A percentile compares a stretch with the other conserved stretches of the same genome.
These are phyloP conservation scores for Andrena minutula DNA, from an alignment of 2,888 invertebrate genomes.

Conservation along the genomic window DNA sequence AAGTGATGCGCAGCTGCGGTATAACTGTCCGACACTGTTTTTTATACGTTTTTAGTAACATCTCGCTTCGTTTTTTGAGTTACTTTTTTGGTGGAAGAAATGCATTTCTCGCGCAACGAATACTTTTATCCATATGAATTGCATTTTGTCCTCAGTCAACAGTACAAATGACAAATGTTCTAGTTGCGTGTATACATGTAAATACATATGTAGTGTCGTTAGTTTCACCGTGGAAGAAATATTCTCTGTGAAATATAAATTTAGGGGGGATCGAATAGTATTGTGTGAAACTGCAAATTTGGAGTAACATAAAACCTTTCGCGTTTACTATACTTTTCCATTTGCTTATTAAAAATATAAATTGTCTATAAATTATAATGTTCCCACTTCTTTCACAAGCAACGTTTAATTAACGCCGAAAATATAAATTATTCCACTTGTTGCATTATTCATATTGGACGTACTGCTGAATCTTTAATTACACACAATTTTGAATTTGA, in stretches of 20 bases:
- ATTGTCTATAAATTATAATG: too few relatives aligned
- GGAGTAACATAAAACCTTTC: too few relatives aligned
- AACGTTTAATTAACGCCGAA: too few relatives aligned
- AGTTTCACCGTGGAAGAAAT: neutral
- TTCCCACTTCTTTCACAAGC: too few relatives aligned
- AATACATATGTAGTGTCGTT: neutral
- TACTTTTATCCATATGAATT: neutral
- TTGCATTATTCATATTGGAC: neutral
- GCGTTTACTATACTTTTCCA: too few relatives aligned
- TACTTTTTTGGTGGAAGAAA: neutral
- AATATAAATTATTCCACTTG: neutral
- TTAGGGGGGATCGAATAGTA: neutral
- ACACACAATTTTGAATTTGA: neutral
- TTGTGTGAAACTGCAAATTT: too few relatives aligned
- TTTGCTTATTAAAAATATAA: too few relatives aligned
- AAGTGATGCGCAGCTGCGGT: slow-evolving; percentile 25
- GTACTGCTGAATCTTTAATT: neutral
- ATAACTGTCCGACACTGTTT: slow-evolving; percentile 19
- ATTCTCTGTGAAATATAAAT: neutral
- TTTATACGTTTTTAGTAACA: slow-evolving; percentile 16
- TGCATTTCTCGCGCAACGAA: neutral
- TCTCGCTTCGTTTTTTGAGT: neutral
- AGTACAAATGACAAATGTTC: neutral
- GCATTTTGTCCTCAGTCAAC: neutral
- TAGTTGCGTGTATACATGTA: neutral